A percentile compares a stretch with the other conserved stretches of the same genome.
These are phyloP conservation scores for Oreortyx pictus DNA, from an alignment of 2,797 vertebrate genomes.

Conservation along the genomic window DNA sequence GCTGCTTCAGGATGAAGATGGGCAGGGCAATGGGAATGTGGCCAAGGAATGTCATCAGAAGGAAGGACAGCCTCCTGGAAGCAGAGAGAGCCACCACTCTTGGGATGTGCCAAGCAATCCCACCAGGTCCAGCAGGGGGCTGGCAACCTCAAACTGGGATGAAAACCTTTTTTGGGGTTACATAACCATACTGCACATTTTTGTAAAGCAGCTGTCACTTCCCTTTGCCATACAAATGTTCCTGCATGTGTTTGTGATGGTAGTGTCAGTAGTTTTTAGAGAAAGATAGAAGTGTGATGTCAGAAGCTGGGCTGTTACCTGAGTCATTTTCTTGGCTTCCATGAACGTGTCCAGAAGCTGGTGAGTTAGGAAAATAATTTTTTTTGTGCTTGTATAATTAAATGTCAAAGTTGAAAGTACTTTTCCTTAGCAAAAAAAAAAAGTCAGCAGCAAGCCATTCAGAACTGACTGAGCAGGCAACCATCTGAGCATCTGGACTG, in stretches of 20 bases:
- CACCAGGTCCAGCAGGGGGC: background rate
- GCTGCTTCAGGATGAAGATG: background rate
- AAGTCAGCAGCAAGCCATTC: background rate
- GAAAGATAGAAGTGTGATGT: background rate
- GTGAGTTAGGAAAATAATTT: background rate
- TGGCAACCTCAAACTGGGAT: background rate
- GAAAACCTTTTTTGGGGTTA: background rate
- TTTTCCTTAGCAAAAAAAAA: slow-evolving; percentile 19
- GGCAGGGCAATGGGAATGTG: background rate
- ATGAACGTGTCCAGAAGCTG: background rate
- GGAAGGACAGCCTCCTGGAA: background rate
- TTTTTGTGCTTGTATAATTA: background rate
- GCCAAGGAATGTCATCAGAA: background rate
- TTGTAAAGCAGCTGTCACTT: background rate
- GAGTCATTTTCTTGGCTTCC: slow-evolving; percentile 35
- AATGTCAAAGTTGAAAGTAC: slow-evolving; percentile 44
- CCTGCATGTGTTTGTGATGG: background rate
- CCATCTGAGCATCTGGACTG: background rate
- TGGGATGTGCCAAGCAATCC: fast-evolving
- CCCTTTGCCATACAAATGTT: background rate
- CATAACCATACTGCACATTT: background rate
- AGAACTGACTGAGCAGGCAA: background rate
- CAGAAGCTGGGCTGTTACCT: slow-evolving; percentile 19
- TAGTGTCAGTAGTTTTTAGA: background rate
- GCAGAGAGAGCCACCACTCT: background rate